Conservation (phyloP, 1,140 invertebrate genomes). For the Homarus americanus region DNA sequence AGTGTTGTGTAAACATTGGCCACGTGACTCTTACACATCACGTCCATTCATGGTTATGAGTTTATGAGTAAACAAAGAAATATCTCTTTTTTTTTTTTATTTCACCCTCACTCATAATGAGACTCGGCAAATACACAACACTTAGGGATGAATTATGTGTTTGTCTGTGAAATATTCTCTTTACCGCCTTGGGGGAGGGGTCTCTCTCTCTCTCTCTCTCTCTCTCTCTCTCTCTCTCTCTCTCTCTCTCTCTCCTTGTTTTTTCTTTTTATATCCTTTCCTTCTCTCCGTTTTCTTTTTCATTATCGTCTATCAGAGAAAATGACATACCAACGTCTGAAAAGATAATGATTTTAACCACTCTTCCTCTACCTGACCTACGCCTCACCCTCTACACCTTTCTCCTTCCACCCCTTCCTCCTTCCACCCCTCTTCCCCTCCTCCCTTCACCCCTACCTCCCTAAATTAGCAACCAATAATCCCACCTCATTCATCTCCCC, state of each 20-base stretch:
- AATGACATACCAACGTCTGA: too few relatives aligned
- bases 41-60: background rate
- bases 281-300: too few relatives aligned
- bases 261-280: background rate
- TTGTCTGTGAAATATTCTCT: too few relatives aligned
- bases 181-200: background rate
- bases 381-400: too few relatives aligned
- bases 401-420: background rate
- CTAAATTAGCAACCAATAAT: too few relatives aligned
- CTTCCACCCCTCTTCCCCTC: background rate
- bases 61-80: background rate
- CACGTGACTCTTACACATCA: background rate
- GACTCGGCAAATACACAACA: background rate
- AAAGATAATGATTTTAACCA: too few relatives aligned
- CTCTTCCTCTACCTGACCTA: too few relatives aligned
- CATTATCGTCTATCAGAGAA: too few relatives aligned
- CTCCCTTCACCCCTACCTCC: too few relatives aligned
- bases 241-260: background rate
- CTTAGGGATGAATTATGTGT: too few relatives aligned
- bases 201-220: background rate
- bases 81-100: background rate
- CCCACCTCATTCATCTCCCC: background rate
- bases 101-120: background rate
- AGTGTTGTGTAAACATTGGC: background rate
- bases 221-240: too few relatives aligned